Evolutionary conservation across 2,888 invertebrate genomes (phyloP), one percentile per base, ranked within the genome.

Genomic region (Scotopteryx bipunctaria): DNA sequence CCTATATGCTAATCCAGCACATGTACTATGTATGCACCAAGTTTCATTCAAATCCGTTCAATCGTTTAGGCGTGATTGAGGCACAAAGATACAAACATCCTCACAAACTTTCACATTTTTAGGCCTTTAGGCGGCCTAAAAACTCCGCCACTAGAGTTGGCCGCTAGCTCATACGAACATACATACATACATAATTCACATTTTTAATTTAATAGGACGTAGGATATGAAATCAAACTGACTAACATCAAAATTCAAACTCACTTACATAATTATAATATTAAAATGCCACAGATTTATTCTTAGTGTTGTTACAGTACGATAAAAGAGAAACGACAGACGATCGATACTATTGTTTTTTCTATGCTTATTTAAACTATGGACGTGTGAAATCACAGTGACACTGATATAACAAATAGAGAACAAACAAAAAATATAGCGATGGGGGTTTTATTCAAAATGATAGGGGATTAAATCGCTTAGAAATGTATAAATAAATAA

Each of bases 371-470:
- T 29, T 41, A 40, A 9, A 31, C 19, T 37, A 32, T 38, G 29
- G 35, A 86, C 78, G 86, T 86, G 86, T 86, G 86, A 87, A 86
- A 83, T 80, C 76, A 77, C 76, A 71, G 76, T 78, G 84, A 85
- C 81, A 81, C 72, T 66, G 67, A 66, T 69, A 67, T 61, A 69
- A 77, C 71, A 76, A 73, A 76, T 64, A 75, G 68, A 68, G 63
- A 61, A 66, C 63, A 61, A 59, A 43, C 33, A 52, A 41, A 41
- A 45, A 36, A 41, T 25, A 31, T 9, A 27, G 17, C n/a, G 17
- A 9, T 4, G 8, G 29, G 9, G 16, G 35, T 44, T 25, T 35
- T 14, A 17, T 17, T 14, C 3, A 38, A 21, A 14, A 21, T 13
- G 8, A 45, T 21, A 17, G 33, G 14, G 14, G 40, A 31, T 45